Evolutionary conservation across 2,797 vertebrate species (phyloP).

Genomic region (Myotis vivesi): DNA sequence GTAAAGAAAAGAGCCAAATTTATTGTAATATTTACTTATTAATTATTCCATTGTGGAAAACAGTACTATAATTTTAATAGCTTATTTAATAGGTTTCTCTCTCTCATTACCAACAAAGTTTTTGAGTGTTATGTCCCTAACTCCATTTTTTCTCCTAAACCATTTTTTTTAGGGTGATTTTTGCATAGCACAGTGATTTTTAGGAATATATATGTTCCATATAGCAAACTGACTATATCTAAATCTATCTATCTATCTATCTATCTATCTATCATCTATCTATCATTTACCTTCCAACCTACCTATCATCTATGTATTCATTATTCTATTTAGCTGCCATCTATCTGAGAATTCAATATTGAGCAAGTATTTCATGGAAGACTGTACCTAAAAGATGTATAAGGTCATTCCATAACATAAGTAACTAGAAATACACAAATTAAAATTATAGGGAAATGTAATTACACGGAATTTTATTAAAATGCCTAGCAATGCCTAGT

Average conservation of each 20-base stretch:
- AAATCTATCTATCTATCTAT: neutral
- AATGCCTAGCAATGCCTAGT: neutral
- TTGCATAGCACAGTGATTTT: neutral
- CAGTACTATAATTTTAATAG: neutral
- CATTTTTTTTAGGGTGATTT: neutral
- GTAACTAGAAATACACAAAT: neutral
- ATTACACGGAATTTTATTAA: neutral
- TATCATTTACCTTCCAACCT: neutral
- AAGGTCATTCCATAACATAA: neutral
- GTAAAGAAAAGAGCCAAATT: neutral
- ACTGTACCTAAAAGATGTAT: neutral
- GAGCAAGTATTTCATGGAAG: neutral
- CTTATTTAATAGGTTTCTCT: neutral
- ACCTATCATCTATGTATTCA: neutral
- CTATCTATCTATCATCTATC: neutral
- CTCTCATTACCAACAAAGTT: neutral
- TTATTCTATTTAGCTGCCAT: neutral
- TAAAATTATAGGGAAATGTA: neutral
- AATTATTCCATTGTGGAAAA: neutral
- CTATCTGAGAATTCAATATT: neutral
- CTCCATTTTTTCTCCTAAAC: neutral
- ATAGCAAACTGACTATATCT: neutral
- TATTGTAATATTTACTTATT: neutral
- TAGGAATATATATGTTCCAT: neutral
- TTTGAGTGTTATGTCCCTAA: neutral